phyloP scores from a whole-genome alignment of 2,797 vertebrate genomes.

The Cynopterus sphinx region DNA sequence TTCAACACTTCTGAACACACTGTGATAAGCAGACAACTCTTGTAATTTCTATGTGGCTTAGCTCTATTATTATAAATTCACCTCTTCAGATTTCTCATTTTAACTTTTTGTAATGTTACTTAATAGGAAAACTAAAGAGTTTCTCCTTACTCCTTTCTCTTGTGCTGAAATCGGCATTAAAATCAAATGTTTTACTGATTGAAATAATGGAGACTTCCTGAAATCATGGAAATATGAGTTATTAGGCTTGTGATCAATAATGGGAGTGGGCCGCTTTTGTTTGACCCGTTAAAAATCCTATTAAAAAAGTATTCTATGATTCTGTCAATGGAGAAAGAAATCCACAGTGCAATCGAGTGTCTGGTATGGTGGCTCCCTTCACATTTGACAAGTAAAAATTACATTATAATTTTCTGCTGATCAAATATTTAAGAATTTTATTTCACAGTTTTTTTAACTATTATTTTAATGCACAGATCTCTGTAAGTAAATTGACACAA shows the following conservation, averaged over 20 bases:
- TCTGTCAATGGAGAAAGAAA: neutral
- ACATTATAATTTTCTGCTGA: neutral
- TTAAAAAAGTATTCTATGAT: neutral
- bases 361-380: neutral
- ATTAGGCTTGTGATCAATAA: neutral
- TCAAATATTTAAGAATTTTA: neutral
- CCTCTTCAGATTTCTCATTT: neutral
- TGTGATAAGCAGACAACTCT: neutral
- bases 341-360: neutral
- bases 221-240: neutral
- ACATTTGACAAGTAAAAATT: neutral
- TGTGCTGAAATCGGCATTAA: neutral
- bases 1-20: neutral
- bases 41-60: neutral
- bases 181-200: neutral
- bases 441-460: neutral
- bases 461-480: neutral
- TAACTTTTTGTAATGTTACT: neutral
- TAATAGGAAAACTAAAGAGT: neutral
- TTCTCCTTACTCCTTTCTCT: neutral
- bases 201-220: neutral
- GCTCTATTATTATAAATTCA: neutral
- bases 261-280: neutral
- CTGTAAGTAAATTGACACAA: neutral
- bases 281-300: neutral